These are phyloP conservation scores for Esox masquinongy DNA, from an alignment of 2,797 vertebrate species.

Conservation along the genomic window DNA sequence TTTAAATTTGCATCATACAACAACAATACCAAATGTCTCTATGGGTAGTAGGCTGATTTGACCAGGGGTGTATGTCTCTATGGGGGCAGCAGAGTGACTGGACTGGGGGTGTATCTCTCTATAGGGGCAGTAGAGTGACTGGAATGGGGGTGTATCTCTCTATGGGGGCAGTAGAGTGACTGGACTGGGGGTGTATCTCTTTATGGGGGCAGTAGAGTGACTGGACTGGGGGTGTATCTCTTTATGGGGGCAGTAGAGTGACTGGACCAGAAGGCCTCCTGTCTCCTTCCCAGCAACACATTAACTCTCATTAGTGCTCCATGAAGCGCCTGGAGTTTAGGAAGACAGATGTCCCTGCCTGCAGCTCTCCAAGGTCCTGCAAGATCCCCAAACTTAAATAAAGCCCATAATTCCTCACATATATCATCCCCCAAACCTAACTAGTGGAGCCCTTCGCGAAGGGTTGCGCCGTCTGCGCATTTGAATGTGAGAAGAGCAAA, in stretches of 20 bases:
- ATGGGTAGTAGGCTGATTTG: neutral
- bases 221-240: slow-evolving; percentile 17
- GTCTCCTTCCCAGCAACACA: slow-evolving; percentile 29
- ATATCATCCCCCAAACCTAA: slow-evolving; percentile 29
- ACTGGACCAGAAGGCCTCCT: slow-evolving; percentile 14
- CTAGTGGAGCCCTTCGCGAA: slow-evolving; percentile 12
- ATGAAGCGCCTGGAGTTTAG: slow-evolving; percentile 49
- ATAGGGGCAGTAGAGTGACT: neutral
- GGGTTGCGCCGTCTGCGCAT: neutral
- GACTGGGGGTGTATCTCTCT: slow-evolving; percentile 16
- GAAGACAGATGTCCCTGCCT: slow-evolving; percentile 45
- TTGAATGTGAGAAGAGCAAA: slow-evolving; percentile 6
- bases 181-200: neutral
- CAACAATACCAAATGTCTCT: neutral
- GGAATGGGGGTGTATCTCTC: slow-evolving; percentile 7
- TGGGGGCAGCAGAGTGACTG: neutral
- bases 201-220: slow-evolving; percentile 2
- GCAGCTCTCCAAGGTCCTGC: neutral
- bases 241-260: neutral
- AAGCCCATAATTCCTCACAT: slow-evolving; percentile 24
- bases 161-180: neutral
- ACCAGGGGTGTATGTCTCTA: slow-evolving; percentile 5
- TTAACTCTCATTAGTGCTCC: slow-evolving; percentile 53
- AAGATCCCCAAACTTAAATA: slow-evolving; percentile 11
- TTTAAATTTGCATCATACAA: too few species aligned